Conservation (phyloP, 2,888 invertebrate genomes). For the Palloptera scutellata region DNA sequence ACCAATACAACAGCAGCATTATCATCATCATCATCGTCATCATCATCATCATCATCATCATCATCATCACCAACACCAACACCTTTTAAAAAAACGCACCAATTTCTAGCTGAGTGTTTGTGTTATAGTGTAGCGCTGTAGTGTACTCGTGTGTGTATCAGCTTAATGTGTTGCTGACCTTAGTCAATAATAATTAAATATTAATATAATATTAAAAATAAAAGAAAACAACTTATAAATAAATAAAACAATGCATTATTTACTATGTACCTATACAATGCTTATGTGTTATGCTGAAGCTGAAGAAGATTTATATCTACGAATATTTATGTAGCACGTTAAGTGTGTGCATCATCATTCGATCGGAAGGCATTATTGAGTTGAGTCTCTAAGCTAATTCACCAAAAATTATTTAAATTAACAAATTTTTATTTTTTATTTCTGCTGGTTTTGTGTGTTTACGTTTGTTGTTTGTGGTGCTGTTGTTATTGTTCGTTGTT, state of each 20-base stretch:
- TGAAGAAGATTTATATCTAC: no score
- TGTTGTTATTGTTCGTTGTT: not conserved
- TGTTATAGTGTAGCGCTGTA: not conserved
- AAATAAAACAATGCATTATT: not conserved
- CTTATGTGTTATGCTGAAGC: no score
- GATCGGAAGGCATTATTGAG: no score
- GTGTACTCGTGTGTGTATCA: not conserved
- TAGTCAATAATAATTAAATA: constrained; percentile 48
- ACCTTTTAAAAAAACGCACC: not conserved
- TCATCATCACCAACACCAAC: not conserved
- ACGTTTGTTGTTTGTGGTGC: not conserved
- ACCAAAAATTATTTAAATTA: not conserved
- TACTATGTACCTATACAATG: no score
- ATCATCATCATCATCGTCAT: not conserved
- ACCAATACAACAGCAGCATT: no score
- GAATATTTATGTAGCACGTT: no score
- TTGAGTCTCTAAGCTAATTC: not conserved
- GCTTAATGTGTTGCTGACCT: constrained; percentile 49
- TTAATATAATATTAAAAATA: constrained; percentile 9
- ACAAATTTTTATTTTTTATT: not conserved
- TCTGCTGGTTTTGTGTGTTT: not conserved
- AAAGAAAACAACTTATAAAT: not conserved
- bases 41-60: not conserved
- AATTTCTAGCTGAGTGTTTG: constrained; percentile 9
- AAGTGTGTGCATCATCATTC: no score